Evolutionary conservation across 1,140 invertebrate species (phyloP), one percentile per base, ranked within the genome.

Genomic region (Lithobius niger): DNA sequence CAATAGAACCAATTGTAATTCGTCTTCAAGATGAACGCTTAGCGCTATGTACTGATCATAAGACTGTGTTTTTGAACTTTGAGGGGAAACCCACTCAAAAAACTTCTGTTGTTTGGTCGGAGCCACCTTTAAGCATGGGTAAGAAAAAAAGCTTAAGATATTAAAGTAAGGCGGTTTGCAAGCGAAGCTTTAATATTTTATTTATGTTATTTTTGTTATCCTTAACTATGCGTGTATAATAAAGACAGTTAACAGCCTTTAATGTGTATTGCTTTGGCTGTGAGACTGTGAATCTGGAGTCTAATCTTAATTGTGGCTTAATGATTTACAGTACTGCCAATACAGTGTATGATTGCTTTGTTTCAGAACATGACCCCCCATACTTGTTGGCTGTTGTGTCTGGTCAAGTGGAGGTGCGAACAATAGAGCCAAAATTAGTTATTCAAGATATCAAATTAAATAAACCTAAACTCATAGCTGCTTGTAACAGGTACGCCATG

Each of bases 351-450:
- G 55, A 53, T 18, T 62, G 57, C 55, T 48, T 58, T 65, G 56
- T 75, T 76, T 59, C 64, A 89, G 88, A 82, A 16, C 88, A 91
- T 79, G 88, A 96, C 71, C 82, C 87, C 64, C 93, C 93, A 18
- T 97, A 89, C 72, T 71, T 91, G 3, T 71, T 97, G 40, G 89
- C 87, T 21, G 76, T 95, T 21, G 73, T 92, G 18, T 76, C 82
- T 44, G 86, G 88, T 59, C 77, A 76, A 59, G 74, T 96, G 18
- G 86, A 96, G 72, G 77, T 94, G 24, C 79, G 86, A 57, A 86
- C 87, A 15, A 76, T 87, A 54, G 81, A 84, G 49, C 76, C 80
- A 25, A 72, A 75, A 24, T 67, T 83, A 4, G 75, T 82, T 53
- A 82, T 92, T 59, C 87, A 95, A 75, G 81, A 78, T 57, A 71